Evolutionary conservation across 2,797 vertebrate genomes (phyloP).

Genomic region (Poeciliopsis paucimaculata): DNA sequence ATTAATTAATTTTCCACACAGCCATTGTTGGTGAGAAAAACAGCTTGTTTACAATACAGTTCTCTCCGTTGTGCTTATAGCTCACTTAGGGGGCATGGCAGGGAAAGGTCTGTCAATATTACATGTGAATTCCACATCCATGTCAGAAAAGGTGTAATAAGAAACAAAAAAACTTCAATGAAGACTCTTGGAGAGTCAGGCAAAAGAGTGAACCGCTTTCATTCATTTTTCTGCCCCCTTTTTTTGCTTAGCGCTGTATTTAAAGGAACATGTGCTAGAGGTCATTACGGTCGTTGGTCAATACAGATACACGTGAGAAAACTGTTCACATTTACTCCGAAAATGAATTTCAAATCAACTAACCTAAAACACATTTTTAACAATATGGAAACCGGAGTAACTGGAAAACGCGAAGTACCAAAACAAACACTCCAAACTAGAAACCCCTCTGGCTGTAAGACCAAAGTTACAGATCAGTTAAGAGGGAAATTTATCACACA

Average conservation of each 20-base stretch:
- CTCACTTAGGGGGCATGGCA: conserved; percentile 3
- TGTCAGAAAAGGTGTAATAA: conserved; percentile 12
- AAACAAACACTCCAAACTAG: not conserved
- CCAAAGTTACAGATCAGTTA: not conserved
- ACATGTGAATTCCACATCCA: conserved; percentile 3
- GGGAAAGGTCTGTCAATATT: conserved; percentile 31
- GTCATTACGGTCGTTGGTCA: not conserved
- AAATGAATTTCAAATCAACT: not conserved
- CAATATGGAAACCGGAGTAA: not conserved
- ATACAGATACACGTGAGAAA: not conserved
- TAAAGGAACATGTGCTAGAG: not conserved
- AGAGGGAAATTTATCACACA: not conserved
- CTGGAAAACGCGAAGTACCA: not conserved
- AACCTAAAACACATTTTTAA: not conserved
- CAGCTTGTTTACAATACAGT: conserved; percentile 58
- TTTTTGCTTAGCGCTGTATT: not conserved
- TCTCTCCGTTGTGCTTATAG: conserved; percentile 29
- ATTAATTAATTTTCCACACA: conserved; percentile 70
- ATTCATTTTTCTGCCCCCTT: not conserved
- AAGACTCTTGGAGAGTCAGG: not conserved
- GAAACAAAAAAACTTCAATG: not conserved
- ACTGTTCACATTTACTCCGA: not conserved
- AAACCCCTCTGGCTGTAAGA: not conserved
- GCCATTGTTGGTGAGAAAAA: conserved; percentile 60
- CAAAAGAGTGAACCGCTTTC: not conserved